These are phyloP conservation scores for Zaprionus tsacasi DNA, from an alignment of 1,140 invertebrate genomes.

Conservation along the genomic window DNA sequence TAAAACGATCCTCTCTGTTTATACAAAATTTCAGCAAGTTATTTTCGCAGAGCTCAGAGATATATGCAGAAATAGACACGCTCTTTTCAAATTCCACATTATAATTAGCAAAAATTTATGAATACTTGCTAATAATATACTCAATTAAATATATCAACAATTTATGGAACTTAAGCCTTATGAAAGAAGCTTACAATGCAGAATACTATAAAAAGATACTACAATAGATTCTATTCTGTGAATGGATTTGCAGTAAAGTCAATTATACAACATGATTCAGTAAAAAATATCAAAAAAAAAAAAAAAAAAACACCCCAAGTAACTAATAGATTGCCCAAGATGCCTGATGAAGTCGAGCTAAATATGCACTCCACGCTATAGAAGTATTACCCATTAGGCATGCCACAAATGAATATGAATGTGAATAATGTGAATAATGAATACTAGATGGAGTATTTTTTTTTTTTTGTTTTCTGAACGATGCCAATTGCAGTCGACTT, in stretches of 20 bases:
- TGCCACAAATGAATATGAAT: neutral
- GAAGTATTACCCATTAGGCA: neutral
- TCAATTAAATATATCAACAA: too few relatives aligned
- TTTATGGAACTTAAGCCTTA: too few relatives aligned
- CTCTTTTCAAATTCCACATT: too few relatives aligned
- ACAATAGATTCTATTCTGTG: neutral
- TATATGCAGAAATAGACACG: too few relatives aligned
- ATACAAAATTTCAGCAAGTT: too few relatives aligned
- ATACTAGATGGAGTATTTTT: conserved; percentile 3
- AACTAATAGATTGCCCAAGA: neutral
- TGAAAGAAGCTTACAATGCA: too few relatives aligned
- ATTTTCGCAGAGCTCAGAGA: too few relatives aligned
- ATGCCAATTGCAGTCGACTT: neutral
- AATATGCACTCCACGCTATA: neutral
- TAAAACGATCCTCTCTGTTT: too few relatives aligned
- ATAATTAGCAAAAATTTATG: too few relatives aligned
- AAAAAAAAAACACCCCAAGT: neutral
- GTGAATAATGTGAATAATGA: conserved; percentile 19
- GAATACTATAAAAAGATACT: too few relatives aligned
- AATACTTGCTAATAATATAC: too few relatives aligned
- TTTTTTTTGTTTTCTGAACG: neutral
- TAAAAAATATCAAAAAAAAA: neutral
- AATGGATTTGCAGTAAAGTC: neutral
- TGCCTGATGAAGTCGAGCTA: neutral
- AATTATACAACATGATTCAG: neutral